Base-by-base conservation (phyloP, 1,140 invertebrate species). In the Scaptodrosophila lebanonensis region DNA sequence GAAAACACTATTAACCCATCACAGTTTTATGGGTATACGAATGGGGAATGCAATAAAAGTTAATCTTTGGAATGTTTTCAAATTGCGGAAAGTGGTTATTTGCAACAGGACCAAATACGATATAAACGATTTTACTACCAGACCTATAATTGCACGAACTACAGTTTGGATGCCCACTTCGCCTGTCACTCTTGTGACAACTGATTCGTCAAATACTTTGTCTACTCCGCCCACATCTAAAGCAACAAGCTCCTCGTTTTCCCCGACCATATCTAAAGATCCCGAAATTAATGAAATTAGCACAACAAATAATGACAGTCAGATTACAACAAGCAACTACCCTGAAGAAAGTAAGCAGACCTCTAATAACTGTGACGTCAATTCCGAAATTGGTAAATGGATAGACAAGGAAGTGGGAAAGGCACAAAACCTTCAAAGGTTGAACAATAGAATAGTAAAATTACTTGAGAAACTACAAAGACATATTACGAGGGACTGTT, bases 81-180 rank as follows among this genome's bases (percentile, higher is more conserved):
- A 61, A n/a, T 49, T 61, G 3, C 44, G 13, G 1, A 47, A 33
- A 22, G 4, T 11, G 4, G 42, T 63, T 1, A 39, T 40, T 25
- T 72, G 69, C 47, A 57, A 69, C 38, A n/a, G 42, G 25, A 50
- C 40, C 0, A 35, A 42, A 20, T n/a, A n/a, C n/a, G 40, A 15
- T 2, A 5, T 22, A 7, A 13, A 16, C 6, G 18, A 44, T 8
- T 8, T 9, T 25, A 2, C 12, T 1, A 47, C 15, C 12, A 20
- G n/a, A n/a, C n/a, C 35, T 7, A 7, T 3, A 7, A 12, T 11
- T 13, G n/a, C 18, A 15, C 12, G 18, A 17, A n/a, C 16, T 36
- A 20, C 16, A 6, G 16, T n/a, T n/a, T n/a, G n/a, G n/a, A n/a
- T n/a, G n/a, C n/a, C n/a, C n/a, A n/a, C n/a, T n/a, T n/a, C n/a